A percentile compares a stretch with the other conserved stretches of the same genome.
phyloP scores from a whole-genome alignment of 2,797 vertebrate species.

The Erethizon dorsatum region DNA sequence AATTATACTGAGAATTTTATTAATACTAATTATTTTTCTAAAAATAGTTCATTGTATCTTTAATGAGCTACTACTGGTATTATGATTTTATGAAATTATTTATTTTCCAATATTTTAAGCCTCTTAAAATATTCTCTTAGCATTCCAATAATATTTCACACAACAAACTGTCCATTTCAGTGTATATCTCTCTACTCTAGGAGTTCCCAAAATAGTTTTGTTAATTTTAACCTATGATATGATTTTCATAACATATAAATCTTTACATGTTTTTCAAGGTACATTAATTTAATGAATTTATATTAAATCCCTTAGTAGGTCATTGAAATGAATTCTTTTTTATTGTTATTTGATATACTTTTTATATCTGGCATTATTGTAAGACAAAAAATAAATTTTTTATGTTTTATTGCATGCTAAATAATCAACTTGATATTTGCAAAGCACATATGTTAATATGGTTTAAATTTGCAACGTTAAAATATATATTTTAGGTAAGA shows the following conservation, averaged over 20 bases:
- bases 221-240: neutral
- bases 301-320: neutral
- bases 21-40: neutral
- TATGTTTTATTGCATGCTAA: neutral
- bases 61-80: neutral
- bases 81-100: neutral
- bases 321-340: neutral
- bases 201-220: neutral
- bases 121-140: neutral
- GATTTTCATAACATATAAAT: neutral
- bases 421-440: neutral
- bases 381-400: neutral
- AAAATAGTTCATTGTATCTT: neutral
- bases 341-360: neutral
- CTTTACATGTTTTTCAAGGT: neutral
- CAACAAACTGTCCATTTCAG: neutral
- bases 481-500: neutral
- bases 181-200: neutral
- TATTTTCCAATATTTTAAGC: neutral
- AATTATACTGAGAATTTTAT: neutral
- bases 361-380: neutral
- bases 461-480: neutral
- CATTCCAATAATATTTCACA: neutral
- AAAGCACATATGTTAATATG: neutral
- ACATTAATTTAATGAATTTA: neutral